Conservation (phyloP, 2,797 vertebrate species). For the Crocodylus rhombifer region DNA sequence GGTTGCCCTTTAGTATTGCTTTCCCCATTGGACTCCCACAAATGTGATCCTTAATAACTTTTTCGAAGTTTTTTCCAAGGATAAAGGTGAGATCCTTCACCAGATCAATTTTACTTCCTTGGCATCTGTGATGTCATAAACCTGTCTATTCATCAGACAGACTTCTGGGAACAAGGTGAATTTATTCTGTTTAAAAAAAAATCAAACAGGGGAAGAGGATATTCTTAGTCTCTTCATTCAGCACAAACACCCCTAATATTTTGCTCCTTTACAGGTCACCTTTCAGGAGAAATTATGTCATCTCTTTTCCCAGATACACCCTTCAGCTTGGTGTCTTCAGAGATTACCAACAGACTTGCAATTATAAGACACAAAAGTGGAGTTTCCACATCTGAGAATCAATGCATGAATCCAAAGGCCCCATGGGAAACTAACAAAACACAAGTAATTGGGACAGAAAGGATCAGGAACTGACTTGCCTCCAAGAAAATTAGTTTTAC, state of each 20-base stretch:
- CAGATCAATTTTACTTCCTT: background rate
- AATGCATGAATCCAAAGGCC: background rate
- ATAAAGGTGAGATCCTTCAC: background rate
- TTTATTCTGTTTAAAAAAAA: background rate
- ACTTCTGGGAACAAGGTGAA: fast-evolving
- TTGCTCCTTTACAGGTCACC: background rate
- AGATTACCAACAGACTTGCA: background rate
- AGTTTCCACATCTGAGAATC: background rate
- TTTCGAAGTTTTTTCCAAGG: too few relatives aligned
- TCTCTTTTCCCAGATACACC: background rate
- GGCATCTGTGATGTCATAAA: background rate
- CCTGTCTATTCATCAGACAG: background rate
- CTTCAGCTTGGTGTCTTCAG: background rate
- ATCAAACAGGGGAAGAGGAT: fast-evolving
- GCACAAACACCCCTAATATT: background rate
- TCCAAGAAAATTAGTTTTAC: background rate
- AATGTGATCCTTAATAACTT: too few relatives aligned
- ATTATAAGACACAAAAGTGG: background rate
- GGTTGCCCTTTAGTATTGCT: too few relatives aligned
- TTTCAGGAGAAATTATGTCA: background rate
- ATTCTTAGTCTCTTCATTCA: background rate
- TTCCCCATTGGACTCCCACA: too few relatives aligned
- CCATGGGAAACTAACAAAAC: background rate
- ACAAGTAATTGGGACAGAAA: background rate
- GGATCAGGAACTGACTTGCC: background rate